A percentile compares a stretch with the other conserved stretches of the same genome.
phyloP scores from a whole-genome alignment of 2,888 invertebrate species.

The Caenorhabditis macrosperma region DNA sequence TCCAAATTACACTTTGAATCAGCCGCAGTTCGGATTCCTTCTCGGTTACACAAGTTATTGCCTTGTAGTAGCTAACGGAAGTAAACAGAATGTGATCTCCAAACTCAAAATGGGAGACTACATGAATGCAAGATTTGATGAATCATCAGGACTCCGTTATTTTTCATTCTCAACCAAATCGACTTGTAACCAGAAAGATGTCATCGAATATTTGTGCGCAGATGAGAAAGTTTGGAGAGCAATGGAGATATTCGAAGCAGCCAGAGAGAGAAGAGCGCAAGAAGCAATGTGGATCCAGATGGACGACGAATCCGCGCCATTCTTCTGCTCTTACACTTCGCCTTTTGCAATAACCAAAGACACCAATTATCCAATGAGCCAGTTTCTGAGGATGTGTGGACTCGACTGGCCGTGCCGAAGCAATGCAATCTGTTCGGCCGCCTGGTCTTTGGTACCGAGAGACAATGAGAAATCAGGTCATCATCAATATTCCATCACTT shows the following conservation, averaged over 20 bases:
- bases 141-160: neutral
- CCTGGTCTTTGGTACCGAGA: conserved; percentile 8
- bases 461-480: neutral
- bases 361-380: conserved; percentile 13
- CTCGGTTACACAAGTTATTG: conserved; percentile 9
- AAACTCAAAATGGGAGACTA: conserved; percentile 14
- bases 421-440: conserved; percentile 8
- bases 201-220: conserved; percentile 7
- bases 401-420: conserved; percentile 1
- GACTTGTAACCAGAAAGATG: neutral
- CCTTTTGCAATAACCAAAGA: neutral
- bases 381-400: conserved; percentile 22
- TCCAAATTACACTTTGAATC: neutral
- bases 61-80: conserved; percentile 13
- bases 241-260: conserved; percentile 17
- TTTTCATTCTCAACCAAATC: conserved; percentile 1
- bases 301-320: neutral
- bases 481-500: conserved; percentile 6
- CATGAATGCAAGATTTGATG: neutral
- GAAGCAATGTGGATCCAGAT: neutral
- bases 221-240: conserved; percentile 12
- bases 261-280: neutral
- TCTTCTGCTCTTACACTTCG: conserved; percentile 4
- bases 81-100: conserved; percentile 19
- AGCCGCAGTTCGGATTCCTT: conserved; percentile 8